Percentiles rank a stretch among this genome's conserved stretches.
Conservation (phyloP, 2,888 invertebrate genomes). For the Dilophus febrilis region DNA sequence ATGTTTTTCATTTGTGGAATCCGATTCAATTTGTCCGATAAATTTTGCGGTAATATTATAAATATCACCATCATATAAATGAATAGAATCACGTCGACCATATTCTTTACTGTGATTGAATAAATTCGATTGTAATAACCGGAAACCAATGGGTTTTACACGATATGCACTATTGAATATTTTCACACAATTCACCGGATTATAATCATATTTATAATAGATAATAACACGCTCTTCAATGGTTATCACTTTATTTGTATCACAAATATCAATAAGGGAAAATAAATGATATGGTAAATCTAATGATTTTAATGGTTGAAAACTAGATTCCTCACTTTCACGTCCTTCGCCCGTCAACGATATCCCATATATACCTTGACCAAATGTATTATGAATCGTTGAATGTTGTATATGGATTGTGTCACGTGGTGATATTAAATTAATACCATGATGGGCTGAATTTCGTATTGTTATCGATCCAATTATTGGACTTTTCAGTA, state of each 20-base stretch:
- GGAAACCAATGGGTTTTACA: slow-evolving; percentile 76
- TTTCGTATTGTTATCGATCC: slow-evolving; percentile 66
- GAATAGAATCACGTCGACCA: slow-evolving; percentile 67
- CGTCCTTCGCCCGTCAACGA: slow-evolving; percentile 86
- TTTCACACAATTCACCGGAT: slow-evolving; percentile 93
- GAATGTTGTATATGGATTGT: slow-evolving; percentile 61
- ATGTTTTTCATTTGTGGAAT: slow-evolving; percentile 51
- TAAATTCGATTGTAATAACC: slow-evolving; percentile 80
- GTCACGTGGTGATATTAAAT: slow-evolving; percentile 74
- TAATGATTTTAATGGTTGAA: slow-evolving; percentile 62
- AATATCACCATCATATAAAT: slow-evolving; percentile 82
- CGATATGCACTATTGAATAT: slow-evolving; percentile 77
- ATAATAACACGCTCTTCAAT: slow-evolving; percentile 80
- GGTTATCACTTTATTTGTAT: slow-evolving; percentile 77
- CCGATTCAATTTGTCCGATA: slow-evolving; percentile 55
- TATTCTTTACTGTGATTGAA: slow-evolving; percentile 71
- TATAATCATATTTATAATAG: slow-evolving; percentile 94
- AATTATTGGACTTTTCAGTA: slow-evolving; percentile 69
- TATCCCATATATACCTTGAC: slow-evolving; percentile 77
- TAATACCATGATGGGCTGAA: slow-evolving; percentile 82
- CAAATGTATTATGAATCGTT: slow-evolving; percentile 61
- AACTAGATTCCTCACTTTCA: slow-evolving; percentile 75
- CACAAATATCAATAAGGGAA: slow-evolving; percentile 91
- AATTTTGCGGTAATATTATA: slow-evolving; percentile 64
- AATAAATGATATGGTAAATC: slow-evolving; percentile 81